Conservation (phyloP, 2,888 invertebrate species). For the Phania funesta region DNA sequence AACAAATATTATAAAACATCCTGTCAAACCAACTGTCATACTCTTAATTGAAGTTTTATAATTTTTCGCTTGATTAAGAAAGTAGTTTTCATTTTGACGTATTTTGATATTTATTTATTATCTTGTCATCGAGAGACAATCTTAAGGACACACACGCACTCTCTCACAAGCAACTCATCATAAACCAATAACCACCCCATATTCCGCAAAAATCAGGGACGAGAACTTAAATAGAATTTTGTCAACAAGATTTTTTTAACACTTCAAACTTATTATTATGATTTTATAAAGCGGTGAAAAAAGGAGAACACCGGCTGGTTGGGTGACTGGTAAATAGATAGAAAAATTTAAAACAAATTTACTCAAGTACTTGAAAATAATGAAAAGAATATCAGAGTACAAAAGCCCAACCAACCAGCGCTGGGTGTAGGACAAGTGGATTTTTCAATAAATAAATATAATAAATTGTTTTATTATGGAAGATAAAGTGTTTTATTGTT, state of each 20-base stretch:
- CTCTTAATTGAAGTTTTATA: not conserved
- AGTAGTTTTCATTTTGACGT: conserved; percentile 76
- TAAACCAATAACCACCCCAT: conserved; percentile 44
- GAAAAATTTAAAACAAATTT: conserved; percentile 60
- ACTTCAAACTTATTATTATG: conserved; percentile 63
- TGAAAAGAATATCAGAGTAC: conserved; percentile 46
- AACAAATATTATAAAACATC: not conserved
- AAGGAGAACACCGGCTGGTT: conserved; percentile 21
- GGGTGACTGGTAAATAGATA: conserved; percentile 18
- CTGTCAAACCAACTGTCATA: conserved; percentile 31
- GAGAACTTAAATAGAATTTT: conserved; percentile 51
- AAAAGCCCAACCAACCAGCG: conserved; percentile 66
- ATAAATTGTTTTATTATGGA: conserved; percentile 65
- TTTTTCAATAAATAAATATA: conserved; percentile 68
- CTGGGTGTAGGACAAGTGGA: conserved; percentile 69
- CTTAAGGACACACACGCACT: conserved; percentile 63
- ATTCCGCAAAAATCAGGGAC: conserved; percentile 19
- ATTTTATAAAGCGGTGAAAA: conserved; percentile 27
- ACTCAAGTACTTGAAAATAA: conserved; percentile 50
- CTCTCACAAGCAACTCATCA: conserved; percentile 31
- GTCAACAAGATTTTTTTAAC: conserved; percentile 60
- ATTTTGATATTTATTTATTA: conserved; percentile 79
- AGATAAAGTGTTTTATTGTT: conserved; percentile 63
- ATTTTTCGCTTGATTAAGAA: conserved; percentile 63
- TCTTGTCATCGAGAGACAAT: conserved; percentile 73